phyloP scores from a whole-genome alignment of 2,888 invertebrate genomes.

The Aphodius granarius region DNA sequence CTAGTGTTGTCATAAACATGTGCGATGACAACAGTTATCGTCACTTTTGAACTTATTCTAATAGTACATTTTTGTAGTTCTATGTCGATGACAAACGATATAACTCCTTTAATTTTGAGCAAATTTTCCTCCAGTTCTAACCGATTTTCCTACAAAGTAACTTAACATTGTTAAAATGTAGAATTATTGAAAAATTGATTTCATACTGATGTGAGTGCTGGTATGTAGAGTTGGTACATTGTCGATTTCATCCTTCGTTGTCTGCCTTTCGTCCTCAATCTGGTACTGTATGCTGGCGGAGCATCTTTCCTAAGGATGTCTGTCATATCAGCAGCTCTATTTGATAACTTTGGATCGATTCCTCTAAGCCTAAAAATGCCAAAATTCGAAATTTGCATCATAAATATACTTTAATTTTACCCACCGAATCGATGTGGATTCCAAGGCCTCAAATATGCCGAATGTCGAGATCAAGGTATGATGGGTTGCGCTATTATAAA shows the following conservation, averaged over 20 bases:
- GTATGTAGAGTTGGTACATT: constrained; percentile 32
- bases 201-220: constrained; percentile 26
- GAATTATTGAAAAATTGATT: not conserved
- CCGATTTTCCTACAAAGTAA: constrained; percentile 32
- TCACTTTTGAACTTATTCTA: constrained; percentile 36
- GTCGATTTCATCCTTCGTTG: constrained; percentile 23
- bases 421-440: constrained; percentile 40
- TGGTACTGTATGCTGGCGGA: constrained; percentile 34
- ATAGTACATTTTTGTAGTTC: constrained; percentile 39
- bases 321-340: constrained; percentile 30
- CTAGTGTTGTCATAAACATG: constrained; percentile 34
- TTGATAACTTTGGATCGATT: constrained; percentile 29
- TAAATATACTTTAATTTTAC: not conserved
- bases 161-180: not conserved
- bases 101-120: constrained; percentile 39
- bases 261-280: constrained; percentile 23
- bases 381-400: not conserved
- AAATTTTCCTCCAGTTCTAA: constrained; percentile 35
- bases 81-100: constrained; percentile 41
- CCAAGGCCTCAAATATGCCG: constrained; percentile 43
- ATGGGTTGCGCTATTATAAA: constrained; percentile 36
- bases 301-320: constrained; percentile 28
- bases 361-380: constrained; percentile 32
- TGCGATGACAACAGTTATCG: constrained; percentile 34
- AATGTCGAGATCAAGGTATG: constrained; percentile 37